Percentiles rank a stretch among this genome's conserved stretches.
Evolutionary conservation across 2,888 invertebrate species (phyloP).

Genomic region (Drosophila subquinaria): DNA sequence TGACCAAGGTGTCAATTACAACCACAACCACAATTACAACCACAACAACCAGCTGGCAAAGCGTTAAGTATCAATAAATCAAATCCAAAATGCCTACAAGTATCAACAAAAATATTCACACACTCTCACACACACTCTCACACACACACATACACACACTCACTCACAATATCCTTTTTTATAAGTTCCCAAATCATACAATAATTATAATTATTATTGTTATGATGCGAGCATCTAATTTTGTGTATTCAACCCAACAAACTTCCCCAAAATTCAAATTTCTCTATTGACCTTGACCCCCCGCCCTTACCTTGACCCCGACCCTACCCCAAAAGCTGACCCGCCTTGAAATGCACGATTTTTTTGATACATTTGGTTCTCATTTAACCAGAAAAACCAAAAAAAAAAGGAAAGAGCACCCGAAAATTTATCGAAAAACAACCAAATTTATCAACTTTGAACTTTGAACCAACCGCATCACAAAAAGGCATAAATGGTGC

Average conservation of each 20-base stretch:
- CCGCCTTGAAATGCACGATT: constrained; percentile 42
- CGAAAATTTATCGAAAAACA: constrained; percentile 11
- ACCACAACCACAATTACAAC: constrained; percentile 24
- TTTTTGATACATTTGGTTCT: constrained; percentile 54
- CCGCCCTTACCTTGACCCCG: neutral
- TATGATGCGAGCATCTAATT: constrained; percentile 34
- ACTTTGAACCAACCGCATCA: constrained; percentile 60
- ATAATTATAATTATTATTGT: constrained; percentile 11
- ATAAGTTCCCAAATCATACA: neutral
- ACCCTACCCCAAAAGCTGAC: constrained; percentile 8
- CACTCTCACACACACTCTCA: constrained; percentile 6
- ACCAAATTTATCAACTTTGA: constrained; percentile 39
- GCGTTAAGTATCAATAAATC: constrained; percentile 49
- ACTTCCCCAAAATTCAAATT: neutral
- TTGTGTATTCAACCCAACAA: constrained; percentile 35
- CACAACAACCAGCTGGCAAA: constrained; percentile 37
- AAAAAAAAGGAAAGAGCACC: neutral
- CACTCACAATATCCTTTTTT: constrained; percentile 13
- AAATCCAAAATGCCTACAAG: constrained; percentile 22
- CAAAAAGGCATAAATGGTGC: constrained; percentile 71
- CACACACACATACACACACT: constrained; percentile 5
- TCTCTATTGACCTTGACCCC: neutral
- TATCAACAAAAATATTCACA: neutral
- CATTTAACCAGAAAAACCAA: constrained; percentile 19
- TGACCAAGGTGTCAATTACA: constrained; percentile 7